Conservation (phyloP, 2,797 vertebrate genomes). For the Peromyscus melanophrys region DNA sequence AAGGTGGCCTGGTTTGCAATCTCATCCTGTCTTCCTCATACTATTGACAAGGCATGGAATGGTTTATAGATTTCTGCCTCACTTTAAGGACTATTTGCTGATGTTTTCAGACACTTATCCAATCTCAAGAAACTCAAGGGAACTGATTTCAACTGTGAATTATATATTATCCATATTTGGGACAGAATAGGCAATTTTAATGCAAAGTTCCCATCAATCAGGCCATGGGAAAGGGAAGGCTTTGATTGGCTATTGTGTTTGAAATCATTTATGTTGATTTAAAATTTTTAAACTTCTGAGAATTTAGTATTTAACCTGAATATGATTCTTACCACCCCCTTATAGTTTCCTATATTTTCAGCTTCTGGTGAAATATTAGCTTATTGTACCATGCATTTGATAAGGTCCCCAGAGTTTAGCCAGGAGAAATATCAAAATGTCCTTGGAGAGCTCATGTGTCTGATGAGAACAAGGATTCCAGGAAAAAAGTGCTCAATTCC, state of each 20-base stretch:
- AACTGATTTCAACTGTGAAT: constrained; percentile 76
- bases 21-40: constrained; percentile 65
- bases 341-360: constrained; percentile 2
- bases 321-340: constrained; percentile 28
- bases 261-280: constrained; percentile 63
- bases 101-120: constrained; percentile 83
- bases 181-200: constrained; percentile 73
- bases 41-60: constrained; percentile 79
- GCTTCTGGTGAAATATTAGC: constrained; percentile 64
- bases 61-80: constrained; percentile 80
- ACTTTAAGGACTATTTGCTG: constrained; percentile 81
- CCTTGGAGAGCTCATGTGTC: constrained; percentile 69
- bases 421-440: constrained; percentile 59
- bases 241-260: constrained; percentile 69
- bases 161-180: constrained; percentile 78
- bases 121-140: constrained; percentile 82
- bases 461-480: constrained; percentile 55
- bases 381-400: constrained; percentile 51
- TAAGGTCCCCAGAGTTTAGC: constrained; percentile 59
- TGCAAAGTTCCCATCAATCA: constrained; percentile 68
- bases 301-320: constrained; percentile 73
- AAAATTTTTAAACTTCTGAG: constrained; percentile 57
- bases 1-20: constrained; percentile 80
- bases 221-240: constrained; percentile 28
- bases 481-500: constrained; percentile 25